Conservation (phyloP, 30 jellyfish, hydroid and myxozoan species). For the Cassiopea xamachana region DNA sequence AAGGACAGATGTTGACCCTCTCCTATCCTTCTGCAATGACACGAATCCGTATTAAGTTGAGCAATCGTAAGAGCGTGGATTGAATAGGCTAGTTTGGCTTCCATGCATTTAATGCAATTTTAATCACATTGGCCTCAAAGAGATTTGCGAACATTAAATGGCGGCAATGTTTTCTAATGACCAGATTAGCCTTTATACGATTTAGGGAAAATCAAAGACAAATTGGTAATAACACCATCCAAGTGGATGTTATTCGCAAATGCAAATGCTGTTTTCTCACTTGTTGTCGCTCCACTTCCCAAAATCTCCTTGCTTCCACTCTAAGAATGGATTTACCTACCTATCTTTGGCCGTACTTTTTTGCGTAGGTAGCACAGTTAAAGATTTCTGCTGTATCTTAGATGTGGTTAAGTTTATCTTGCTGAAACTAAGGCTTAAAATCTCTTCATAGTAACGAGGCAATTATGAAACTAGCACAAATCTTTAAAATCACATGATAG, state of each 20-base stretch:
- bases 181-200: slow-evolving; percentile 7
- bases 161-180: slow-evolving; percentile 3
- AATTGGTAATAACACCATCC: background rate
- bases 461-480: too few relatives aligned
- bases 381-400: background rate
- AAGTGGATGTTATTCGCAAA: background rate
- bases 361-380: background rate
- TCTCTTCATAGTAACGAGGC: too few relatives aligned
- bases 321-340: background rate
- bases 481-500: too few relatives aligned
- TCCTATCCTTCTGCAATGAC: too few relatives aligned
- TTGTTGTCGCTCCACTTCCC: slow-evolving; percentile 4
- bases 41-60: too few relatives aligned
- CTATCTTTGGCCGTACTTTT: background rate
- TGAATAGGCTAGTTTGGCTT: background rate
- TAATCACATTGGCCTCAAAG: slow-evolving; percentile 2
- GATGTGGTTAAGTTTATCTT: background rate
- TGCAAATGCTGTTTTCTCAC: background rate
- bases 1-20: too few relatives aligned
- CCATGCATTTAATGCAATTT: background rate
- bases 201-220: slow-evolving; percentile 3
- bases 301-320: background rate
- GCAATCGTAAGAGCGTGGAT: too few relatives aligned
- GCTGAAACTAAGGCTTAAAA: too few relatives aligned
- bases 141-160: slow-evolving; percentile 7